Conservation (phyloP, 2,113 vertebrate genomes). For the Chauna torquata region DNA sequence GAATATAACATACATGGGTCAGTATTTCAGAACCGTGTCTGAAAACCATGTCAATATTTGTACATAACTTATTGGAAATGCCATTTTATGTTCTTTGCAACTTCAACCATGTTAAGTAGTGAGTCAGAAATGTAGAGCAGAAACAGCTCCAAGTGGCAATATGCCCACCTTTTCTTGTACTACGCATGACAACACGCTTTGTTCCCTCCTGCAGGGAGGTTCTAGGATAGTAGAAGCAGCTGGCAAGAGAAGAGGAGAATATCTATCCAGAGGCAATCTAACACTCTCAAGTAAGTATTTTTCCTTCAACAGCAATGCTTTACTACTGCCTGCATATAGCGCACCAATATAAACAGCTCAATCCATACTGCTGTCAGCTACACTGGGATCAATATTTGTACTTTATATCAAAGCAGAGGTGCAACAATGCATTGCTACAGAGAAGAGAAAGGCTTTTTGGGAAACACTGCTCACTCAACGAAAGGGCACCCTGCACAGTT, state of each 20-base stretch:
- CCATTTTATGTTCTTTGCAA: neutral
- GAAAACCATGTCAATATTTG: neutral
- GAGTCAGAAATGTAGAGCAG: neutral
- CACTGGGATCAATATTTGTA: neutral
- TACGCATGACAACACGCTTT: neutral
- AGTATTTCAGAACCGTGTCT: neutral
- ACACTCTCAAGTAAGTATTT: neutral
- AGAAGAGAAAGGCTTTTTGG: neutral
- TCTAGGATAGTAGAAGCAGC: conserved; percentile 10
- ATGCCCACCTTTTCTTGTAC: neutral
- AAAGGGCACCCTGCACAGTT: neutral
- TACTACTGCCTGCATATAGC: neutral
- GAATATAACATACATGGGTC: neutral
- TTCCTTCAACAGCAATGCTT: neutral
- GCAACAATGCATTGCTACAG: neutral
- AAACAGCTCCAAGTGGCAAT: neutral
- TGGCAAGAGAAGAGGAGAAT: neutral
- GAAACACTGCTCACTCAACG: neutral
- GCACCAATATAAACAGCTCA: neutral
- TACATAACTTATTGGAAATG: neutral
- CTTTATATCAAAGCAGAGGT: neutral
- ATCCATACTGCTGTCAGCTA: neutral
- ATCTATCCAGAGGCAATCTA: neutral
- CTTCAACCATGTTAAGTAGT: neutral
- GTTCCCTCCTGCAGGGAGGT: neutral